Base-by-base conservation (phyloP, 1,140 invertebrate species). In the Caerostris extrusa region DNA sequence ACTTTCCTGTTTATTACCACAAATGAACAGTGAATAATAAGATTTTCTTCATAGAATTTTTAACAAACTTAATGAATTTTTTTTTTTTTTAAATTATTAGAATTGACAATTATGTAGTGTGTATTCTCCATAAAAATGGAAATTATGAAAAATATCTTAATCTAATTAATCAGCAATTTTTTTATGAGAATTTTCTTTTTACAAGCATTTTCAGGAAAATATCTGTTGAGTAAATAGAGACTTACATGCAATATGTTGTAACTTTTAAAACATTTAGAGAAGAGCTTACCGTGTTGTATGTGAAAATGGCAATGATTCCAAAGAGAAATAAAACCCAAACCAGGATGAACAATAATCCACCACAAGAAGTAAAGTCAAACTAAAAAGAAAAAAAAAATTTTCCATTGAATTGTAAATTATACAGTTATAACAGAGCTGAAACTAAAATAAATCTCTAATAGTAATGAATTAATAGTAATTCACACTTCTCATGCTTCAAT, bases 321-420 rank as follows among this genome's bases (percentile, higher is more conserved):
- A 97, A 96, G 7, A 97, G 95, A 8, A 97, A 95, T 4, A 97
- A 95, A 10, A 97, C 96, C 95, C 97, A 95, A 34, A 95, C 94
- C 17, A 96, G 83, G 14, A 96, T 96, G 95, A 96, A 96, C 14
- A 97, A 91, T 3, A 97, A 94, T 61, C 97, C 96, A 64, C 95
- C 95, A 90, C 96, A 96, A 95, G 96, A 96, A 7, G 97, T 97
- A 95, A 97, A 96, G 95, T 97, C 97, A 96, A 97, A 97, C 97
- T 97, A 97, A 17, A 96, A 96, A 95, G 55, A 61, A 57, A 61
- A 57, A n/a, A n/a, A 34, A n/a, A 34, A 34, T 34, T 34, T 2
- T 34, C 34, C 34, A 34, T 34, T 34, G 2, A 34, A 34, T 34
- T 34, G 0, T 34, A 34, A 34, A 34, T 34, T 34, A 34, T 34